Evolutionary conservation across 2,113 vertebrate genomes (phyloP).

Genomic region (Orthonyx spaldingii): DNA sequence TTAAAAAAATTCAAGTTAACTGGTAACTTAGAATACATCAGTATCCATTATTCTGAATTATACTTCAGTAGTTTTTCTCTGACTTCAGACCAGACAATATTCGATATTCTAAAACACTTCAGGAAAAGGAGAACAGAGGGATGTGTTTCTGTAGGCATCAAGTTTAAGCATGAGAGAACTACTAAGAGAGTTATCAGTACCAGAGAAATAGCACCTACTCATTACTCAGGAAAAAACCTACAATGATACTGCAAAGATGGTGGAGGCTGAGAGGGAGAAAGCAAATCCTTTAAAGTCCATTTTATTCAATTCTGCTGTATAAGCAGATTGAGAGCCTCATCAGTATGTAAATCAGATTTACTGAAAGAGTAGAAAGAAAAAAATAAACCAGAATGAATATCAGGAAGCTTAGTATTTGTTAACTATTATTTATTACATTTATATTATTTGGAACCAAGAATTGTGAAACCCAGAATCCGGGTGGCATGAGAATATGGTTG

Average conservation of each 20-base stretch:
- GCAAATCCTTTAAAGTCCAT: neutral
- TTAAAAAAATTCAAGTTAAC: neutral
- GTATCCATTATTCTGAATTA: neutral
- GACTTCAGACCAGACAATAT: neutral
- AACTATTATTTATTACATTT: neutral
- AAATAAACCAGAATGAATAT: neutral
- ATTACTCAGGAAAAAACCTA: neutral
- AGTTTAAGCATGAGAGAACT: neutral
- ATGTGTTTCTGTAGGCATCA: neutral
- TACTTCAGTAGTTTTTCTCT: neutral
- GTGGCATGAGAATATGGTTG: neutral
- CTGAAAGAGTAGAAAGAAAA: neutral
- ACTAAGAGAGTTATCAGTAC: neutral
- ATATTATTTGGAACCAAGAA: neutral
- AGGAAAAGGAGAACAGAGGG: neutral
- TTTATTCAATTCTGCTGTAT: neutral
- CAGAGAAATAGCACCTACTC: neutral
- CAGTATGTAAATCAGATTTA: neutral
- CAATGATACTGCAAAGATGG: neutral
- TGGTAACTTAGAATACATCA: neutral
- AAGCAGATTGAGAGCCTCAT: neutral
- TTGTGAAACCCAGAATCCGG: neutral
- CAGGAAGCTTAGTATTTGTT: rapidly evolving
- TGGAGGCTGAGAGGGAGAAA: neutral
- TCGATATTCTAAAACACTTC: rapidly evolving